phyloP scores from a whole-genome alignment of 2,797 vertebrate species.

The Alcedo quadribrachys region DNA sequence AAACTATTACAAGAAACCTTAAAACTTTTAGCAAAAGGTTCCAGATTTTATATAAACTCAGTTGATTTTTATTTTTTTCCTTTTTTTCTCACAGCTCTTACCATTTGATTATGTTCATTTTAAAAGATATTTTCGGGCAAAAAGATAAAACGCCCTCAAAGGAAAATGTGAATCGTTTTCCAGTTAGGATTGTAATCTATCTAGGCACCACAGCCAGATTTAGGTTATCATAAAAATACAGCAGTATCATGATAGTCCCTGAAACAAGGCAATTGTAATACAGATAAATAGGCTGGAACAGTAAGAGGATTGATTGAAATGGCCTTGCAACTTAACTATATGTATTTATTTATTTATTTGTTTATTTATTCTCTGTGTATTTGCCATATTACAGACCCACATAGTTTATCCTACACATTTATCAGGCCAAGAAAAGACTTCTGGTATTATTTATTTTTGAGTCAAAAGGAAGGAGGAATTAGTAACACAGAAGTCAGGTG shows the following conservation, averaged over 20 bases:
- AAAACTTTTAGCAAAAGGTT: not conserved
- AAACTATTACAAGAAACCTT: not conserved
- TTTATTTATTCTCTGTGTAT: not conserved
- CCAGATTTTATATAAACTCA: not conserved
- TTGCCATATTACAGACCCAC: not conserved
- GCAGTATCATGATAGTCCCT: not conserved
- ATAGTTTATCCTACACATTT: not conserved
- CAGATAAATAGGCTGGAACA: not conserved
- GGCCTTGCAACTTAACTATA: not conserved
- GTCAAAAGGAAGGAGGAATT: not conserved
- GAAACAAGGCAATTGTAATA: not conserved
- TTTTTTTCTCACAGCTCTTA: not conserved
- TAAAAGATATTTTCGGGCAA: not conserved
- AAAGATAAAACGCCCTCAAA: not conserved
- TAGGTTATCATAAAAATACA: accelerated
- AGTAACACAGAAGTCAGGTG: not conserved
- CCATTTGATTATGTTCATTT: not conserved
- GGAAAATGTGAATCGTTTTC: not conserved
- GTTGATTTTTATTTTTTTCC: not conserved
- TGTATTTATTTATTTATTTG: not conserved
- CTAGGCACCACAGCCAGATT: not conserved
- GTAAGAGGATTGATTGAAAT: not conserved
- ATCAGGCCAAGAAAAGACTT: not conserved
- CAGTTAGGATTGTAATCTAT: not conserved
- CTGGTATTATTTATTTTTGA: not conserved